Conservation (phyloP, 2,113 vertebrate species). For the Mesocricetus auratus region DNA sequence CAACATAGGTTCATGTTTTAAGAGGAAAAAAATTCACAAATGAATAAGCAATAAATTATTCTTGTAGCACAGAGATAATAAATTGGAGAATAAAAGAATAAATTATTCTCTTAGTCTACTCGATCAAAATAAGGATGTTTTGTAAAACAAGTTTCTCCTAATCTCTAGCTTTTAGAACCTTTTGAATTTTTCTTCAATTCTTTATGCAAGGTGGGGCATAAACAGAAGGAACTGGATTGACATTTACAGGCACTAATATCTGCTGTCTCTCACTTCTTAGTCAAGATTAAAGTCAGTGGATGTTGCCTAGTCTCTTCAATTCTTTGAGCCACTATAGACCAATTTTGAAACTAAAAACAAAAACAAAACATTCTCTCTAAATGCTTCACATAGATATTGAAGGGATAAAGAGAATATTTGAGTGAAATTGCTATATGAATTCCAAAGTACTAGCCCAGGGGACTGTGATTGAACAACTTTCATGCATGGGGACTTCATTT, state of each 20-base stretch:
- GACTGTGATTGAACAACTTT: slow-evolving; percentile 3
- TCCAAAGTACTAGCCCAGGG: neutral
- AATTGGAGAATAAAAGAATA: neutral
- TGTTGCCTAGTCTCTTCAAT: neutral
- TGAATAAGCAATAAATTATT: neutral
- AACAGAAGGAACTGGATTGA: neutral
- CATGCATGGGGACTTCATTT: neutral
- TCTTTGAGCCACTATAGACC: neutral
- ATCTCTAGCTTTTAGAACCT: neutral
- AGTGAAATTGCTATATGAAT: slow-evolving; percentile 21
- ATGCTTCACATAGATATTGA: slow-evolving; percentile 18
- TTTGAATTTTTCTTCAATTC: neutral
- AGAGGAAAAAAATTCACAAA: neutral
- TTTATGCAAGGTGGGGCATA: neutral
- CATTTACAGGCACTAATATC: neutral
- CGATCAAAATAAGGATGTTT: neutral
- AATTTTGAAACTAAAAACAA: slow-evolving; percentile 45
- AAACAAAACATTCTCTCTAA: neutral
- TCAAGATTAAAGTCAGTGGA: neutral
- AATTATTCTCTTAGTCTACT: neutral
- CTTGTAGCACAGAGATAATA: too few relatives aligned
- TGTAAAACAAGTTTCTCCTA: neutral
- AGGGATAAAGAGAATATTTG: slow-evolving; percentile 31
- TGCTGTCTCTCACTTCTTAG: neutral
- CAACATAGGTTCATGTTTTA: neutral